Conservation (phyloP, 2,113 vertebrate genomes). For the Chinchilla lanigera region DNA sequence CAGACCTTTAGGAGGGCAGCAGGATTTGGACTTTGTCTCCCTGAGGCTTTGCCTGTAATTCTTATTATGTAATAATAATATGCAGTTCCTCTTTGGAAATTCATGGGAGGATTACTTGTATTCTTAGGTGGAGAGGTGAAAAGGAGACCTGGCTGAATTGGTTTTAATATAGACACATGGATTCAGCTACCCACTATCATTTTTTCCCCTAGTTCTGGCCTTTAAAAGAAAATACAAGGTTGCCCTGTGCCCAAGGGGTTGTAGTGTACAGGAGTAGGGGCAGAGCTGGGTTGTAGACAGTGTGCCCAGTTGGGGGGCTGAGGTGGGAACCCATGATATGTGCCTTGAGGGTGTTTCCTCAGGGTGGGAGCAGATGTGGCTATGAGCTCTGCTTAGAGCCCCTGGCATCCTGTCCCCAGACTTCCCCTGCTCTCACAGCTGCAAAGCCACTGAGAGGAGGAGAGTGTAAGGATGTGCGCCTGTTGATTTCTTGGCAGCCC, state of each 20-base stretch:
- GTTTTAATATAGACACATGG: slow-evolving; percentile 38
- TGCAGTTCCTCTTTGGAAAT: slow-evolving; percentile 30
- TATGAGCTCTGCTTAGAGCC: slow-evolving; percentile 23
- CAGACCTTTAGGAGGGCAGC: slow-evolving; percentile 24
- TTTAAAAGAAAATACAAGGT: slow-evolving; percentile 52
- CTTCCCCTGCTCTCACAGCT: neutral
- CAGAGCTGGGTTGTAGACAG: neutral
- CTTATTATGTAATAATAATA: slow-evolving; percentile 60
- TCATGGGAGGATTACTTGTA: slow-evolving; percentile 8
- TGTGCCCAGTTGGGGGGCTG: neutral
- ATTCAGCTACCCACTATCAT: neutral
- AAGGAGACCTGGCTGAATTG: neutral
- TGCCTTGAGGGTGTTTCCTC: neutral
- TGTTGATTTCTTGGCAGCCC: slow-evolving; percentile 87
- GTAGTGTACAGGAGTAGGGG: neutral
- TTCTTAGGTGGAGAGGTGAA: neutral
- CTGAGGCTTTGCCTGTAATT: slow-evolving; percentile 30
- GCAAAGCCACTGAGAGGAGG: neutral
- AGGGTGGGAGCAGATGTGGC: slow-evolving; percentile 43
- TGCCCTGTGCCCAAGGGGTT: neutral
- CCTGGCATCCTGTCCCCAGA: slow-evolving; percentile 40
- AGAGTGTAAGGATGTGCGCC: neutral
- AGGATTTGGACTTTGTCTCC: slow-evolving; percentile 53
- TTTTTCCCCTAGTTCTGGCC: neutral
- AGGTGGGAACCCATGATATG: neutral